These are phyloP conservation scores for Callosobruchus maculatus DNA, from an alignment of 2,888 invertebrate species.

Conservation along the genomic window DNA sequence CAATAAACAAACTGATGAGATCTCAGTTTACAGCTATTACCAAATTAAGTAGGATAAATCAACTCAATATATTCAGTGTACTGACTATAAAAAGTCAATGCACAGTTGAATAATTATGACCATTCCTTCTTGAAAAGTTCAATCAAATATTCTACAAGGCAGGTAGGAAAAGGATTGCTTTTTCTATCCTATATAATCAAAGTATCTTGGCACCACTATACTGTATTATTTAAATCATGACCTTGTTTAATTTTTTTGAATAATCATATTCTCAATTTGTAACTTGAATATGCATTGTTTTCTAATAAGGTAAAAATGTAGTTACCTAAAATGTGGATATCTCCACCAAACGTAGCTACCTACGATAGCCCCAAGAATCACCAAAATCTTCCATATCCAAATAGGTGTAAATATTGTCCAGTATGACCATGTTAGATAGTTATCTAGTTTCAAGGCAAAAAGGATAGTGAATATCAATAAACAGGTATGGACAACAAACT, in stretches of 20 bases:
- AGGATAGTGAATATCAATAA: slow-evolving; percentile 87
- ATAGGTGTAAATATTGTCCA: slow-evolving; percentile 96
- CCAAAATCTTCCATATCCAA: slow-evolving; percentile 96
- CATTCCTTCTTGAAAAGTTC: no score
- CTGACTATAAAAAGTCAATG: no score
- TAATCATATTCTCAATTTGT: neutral
- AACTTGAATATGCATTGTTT: no score
- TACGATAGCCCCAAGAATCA: slow-evolving; percentile 83
- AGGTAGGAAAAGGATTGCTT: no score
- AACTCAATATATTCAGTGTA: no score
- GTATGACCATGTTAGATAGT: slow-evolving; percentile 86
- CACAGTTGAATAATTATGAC: no score
- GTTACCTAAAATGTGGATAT: slow-evolving; percentile 88
- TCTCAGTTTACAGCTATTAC: no score
- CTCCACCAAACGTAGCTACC: slow-evolving; percentile 96
- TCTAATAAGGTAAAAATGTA: neutral
- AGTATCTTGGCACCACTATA: neutral
- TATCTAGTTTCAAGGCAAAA: slow-evolving; percentile 87
- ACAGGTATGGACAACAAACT: slow-evolving; percentile 94
- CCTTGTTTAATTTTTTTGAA: neutral
- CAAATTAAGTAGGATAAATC: no score
- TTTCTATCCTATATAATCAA: neutral
- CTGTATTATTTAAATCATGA: neutral
- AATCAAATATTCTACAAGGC: no score
- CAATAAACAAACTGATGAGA: no score